Evolutionary conservation across 2,888 invertebrate species (phyloP).

Genomic region (Harpagoxenus sublaevis): DNA sequence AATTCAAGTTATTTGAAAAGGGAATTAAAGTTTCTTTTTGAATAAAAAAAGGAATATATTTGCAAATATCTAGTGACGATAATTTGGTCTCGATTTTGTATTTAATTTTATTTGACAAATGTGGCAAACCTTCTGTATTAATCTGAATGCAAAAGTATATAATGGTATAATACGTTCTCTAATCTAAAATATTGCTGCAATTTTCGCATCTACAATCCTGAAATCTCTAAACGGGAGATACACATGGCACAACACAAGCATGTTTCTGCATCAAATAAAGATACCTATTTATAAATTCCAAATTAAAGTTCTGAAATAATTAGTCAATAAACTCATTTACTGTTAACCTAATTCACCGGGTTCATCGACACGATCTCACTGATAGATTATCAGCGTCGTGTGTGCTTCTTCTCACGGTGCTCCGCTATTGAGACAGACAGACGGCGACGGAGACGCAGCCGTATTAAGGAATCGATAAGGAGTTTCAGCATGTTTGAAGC

Average conservation of each 20-base stretch:
- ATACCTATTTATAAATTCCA: background rate
- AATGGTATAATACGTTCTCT: background rate
- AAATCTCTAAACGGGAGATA: background rate
- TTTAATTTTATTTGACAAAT: background rate
- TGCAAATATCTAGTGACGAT: background rate
- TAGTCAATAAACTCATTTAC: constrained; percentile 9
- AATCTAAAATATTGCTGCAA: background rate
- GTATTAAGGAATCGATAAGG: constrained; percentile 54
- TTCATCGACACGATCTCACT: constrained; percentile 42
- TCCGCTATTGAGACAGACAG: constrained; percentile 27
- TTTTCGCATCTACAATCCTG: background rate
- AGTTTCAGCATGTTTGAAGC: constrained; percentile 46
- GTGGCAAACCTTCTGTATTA: background rate
- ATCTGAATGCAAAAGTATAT: background rate
- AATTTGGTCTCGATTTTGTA: background rate
- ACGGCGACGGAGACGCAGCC: constrained; percentile 32
- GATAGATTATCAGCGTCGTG: constrained; percentile 45
- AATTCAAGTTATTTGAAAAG: background rate
- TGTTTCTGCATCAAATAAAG: background rate
- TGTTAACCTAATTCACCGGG: constrained; percentile 40
- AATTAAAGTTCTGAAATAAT: background rate
- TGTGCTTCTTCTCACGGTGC: constrained; percentile 46
- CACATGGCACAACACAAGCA: background rate
- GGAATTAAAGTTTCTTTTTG: background rate
- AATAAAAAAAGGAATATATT: background rate